Evolutionary conservation across 2,113 vertebrate species (phyloP).

Genomic region (Cariama cristata): DNA sequence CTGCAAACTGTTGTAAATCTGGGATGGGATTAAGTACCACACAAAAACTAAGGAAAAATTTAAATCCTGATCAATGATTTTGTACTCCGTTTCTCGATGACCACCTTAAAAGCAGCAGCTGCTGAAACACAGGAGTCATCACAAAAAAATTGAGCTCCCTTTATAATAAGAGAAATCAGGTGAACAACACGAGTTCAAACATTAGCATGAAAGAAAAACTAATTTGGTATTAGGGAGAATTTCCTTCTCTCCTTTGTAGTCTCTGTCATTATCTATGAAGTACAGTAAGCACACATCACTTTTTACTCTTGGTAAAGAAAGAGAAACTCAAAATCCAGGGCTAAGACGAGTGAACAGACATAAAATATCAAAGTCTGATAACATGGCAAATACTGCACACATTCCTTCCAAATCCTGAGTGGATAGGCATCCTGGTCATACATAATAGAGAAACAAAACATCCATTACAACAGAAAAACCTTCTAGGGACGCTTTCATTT

Average conservation of each 20-base stretch:
- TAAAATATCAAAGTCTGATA: background rate
- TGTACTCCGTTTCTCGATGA: fast-evolving
- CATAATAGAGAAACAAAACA: background rate
- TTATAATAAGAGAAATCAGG: background rate
- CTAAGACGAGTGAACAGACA: background rate
- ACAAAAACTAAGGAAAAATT: background rate
- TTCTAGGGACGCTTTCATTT: background rate
- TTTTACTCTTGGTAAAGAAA: background rate
- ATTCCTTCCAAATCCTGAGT: background rate
- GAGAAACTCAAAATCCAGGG: background rate
- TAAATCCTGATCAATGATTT: background rate
- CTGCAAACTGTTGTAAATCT: background rate
- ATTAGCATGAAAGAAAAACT: background rate
- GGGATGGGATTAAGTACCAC: background rate
- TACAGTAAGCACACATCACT: background rate
- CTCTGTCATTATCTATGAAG: background rate
- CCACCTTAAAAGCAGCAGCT: background rate
- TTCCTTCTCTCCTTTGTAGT: background rate
- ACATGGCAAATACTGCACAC: background rate
- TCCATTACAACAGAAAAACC: background rate
- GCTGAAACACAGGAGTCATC: background rate
- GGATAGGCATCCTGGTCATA: background rate
- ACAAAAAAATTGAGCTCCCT: background rate
- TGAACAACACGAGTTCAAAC: background rate
- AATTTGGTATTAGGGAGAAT: background rate